phyloP scores from a whole-genome alignment of 1,140 invertebrate species.

The Agrypnia vestita region DNA sequence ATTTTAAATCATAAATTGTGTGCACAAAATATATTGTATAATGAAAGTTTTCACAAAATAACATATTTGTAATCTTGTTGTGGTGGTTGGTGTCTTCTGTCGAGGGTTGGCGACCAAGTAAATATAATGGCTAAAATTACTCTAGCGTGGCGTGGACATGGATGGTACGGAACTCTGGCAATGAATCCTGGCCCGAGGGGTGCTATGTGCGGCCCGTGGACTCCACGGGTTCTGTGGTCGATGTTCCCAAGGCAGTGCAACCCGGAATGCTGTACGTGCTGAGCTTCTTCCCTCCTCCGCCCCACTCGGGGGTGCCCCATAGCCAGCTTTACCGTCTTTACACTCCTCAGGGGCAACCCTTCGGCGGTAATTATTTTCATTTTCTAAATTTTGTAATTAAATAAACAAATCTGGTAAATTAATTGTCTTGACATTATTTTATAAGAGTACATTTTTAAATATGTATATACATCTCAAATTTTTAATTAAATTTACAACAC shows the following conservation, averaged over 20 bases:
- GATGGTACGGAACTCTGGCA: conserved; percentile 69
- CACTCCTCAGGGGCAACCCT: conserved; percentile 49
- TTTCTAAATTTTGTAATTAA: background rate
- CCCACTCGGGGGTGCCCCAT: background rate
- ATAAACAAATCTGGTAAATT: too few species aligned
- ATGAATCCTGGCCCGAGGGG: conserved; percentile 68
- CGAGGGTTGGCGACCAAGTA: too few species aligned
- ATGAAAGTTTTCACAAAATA: too few species aligned
- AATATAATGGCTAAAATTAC: conserved; percentile 15
- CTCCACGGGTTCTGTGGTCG: conserved; percentile 65
- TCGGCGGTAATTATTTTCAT: conserved; percentile 49
- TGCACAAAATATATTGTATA: too few species aligned
- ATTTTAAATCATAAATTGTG: too few species aligned
- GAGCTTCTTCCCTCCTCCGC: conserved; percentile 25
- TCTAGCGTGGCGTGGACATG: conserved; percentile 70
- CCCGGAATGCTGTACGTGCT: conserved; percentile 65
- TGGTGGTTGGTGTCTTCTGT: too few species aligned
- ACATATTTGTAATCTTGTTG: too few species aligned
- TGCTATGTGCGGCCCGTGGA: conserved; percentile 68
- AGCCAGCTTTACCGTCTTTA: conserved; percentile 43
- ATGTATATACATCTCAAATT: background rate
- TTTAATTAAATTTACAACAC: background rate
- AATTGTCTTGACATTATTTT: too few species aligned
- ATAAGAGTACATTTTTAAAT: too few species aligned
- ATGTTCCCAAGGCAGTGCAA: conserved; percentile 65